Conservation (phyloP, 37 sponge, comb jelly and placozoan species). For the Trichoplax adhaerens region DNA sequence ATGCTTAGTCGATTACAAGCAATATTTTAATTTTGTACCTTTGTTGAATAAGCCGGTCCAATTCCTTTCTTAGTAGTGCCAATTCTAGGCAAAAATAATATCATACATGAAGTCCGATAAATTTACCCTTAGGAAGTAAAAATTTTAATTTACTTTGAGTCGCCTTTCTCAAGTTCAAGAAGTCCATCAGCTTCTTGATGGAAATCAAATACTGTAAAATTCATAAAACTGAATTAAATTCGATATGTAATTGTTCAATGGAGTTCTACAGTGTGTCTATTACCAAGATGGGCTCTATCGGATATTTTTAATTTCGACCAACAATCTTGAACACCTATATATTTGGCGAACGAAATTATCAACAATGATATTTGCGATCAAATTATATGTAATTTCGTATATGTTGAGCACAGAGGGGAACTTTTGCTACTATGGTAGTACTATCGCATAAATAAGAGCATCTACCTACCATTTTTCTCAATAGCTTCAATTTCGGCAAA, state of each 20-base stretch:
- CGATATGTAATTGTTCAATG: too few species aligned
- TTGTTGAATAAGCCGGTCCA: constrained; percentile 75
- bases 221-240: too few species aligned
- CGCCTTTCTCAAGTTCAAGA: constrained; percentile 64
- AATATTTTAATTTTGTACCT: constrained; percentile 22
- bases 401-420: not conserved
- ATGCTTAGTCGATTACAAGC: not conserved
- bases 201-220: constrained; percentile 53
- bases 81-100: constrained; percentile 15
- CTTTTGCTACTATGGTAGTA: not conserved
- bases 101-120: not conserved
- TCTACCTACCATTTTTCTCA: constrained; percentile 46
- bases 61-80: constrained; percentile 99
- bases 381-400: too few species aligned
- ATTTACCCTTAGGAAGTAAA: not conserved
- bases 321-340: constrained; percentile 36
- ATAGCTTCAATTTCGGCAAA: constrained; percentile 84
- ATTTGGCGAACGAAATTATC: not conserved
- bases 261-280: not conserved
- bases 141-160: constrained; percentile 3
- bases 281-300: constrained; percentile 73
- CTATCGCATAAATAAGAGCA: not conserved
- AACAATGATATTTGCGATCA: too few species aligned
- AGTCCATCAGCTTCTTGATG: constrained; percentile 76
- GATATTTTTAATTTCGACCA: constrained; percentile 64